Evolutionary conservation across 2,113 vertebrate genomes (phyloP).

Genomic region (Solenodon paradoxus): DNA sequence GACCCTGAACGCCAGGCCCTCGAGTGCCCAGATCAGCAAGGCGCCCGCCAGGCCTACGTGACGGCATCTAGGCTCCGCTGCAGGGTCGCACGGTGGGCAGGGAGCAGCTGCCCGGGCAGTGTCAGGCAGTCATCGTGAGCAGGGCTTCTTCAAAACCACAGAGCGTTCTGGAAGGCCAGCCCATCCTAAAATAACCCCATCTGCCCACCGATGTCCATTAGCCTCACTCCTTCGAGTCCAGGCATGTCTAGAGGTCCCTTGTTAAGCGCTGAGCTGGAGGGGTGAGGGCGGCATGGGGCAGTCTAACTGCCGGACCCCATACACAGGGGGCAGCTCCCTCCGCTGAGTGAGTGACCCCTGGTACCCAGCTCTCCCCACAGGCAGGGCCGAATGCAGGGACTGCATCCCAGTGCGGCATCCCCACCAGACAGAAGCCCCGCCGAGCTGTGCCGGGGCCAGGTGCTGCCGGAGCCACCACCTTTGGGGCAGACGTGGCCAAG

Average conservation of each 20-base stretch:
- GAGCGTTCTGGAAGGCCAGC: not conserved
- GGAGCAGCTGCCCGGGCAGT: not conserved
- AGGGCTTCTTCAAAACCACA: not conserved
- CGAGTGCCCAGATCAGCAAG: no score
- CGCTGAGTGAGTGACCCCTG: not conserved
- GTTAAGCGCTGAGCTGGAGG: not conserved
- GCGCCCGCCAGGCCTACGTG: no score
- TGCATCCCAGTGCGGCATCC: no score
- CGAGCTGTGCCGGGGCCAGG: no score
- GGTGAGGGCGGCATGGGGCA: accelerated
- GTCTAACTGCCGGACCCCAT: no score
- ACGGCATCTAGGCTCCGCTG: no score
- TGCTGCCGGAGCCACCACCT: no score
- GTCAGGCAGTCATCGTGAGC: not conserved
- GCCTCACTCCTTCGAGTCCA: not conserved
- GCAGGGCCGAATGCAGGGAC: not conserved
- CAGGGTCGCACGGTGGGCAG: no score
- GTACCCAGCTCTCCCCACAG: not conserved
- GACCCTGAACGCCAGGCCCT: no score
- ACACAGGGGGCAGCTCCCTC: not conserved
- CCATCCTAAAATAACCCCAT: not conserved
- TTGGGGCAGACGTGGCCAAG: no score
- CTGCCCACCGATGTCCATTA: not conserved
- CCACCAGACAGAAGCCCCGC: no score
- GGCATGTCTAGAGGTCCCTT: not conserved